These are phyloP conservation scores for Eupsilia transversa DNA, from an alignment of 2,888 invertebrate species.

Conservation along the genomic window DNA sequence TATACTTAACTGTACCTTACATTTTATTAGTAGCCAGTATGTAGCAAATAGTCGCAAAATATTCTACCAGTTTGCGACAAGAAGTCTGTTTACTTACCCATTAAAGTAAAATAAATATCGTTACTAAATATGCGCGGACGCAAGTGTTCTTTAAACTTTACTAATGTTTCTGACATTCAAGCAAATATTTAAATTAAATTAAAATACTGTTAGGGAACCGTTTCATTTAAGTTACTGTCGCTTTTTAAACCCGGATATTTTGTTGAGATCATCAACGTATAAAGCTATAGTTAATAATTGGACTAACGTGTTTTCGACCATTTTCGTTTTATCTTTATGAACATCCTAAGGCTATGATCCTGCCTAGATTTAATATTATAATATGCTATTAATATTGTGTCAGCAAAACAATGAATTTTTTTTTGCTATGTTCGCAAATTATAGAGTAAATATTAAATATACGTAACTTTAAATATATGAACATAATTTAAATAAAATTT, in stretches of 20 bases:
- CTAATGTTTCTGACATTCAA: constrained; percentile 38
- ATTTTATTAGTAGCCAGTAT: constrained; percentile 7
- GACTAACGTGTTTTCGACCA: constrained; percentile 9
- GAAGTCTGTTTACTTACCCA: constrained; percentile 41
- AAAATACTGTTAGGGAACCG: too few relatives aligned
- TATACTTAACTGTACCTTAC: too few relatives aligned
- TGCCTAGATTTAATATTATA: constrained; percentile 17
- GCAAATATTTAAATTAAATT: constrained; percentile 36
- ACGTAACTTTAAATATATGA: background rate
- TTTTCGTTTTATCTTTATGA: constrained; percentile 24
- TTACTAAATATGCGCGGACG: constrained; percentile 33
- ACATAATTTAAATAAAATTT: background rate
- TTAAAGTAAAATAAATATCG: constrained; percentile 56
- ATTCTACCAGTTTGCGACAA: constrained; percentile 28
- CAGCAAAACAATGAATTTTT: constrained; percentile 1
- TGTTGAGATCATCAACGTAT: constrained; percentile 35
- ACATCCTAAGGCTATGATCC: constrained; percentile 30
- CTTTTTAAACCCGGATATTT: constrained; percentile 12
- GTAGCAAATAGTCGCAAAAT: constrained; percentile 46
- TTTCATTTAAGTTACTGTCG: constrained; percentile 15
- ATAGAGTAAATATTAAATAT: background rate
- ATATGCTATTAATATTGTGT: constrained; percentile 18
- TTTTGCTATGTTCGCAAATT: constrained; percentile 18
- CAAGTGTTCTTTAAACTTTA: constrained; percentile 48
- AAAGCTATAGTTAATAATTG: constrained; percentile 10